These are phyloP conservation scores for Bathynomus jamesi DNA, from an alignment of 1,140 invertebrate genomes.

Conservation along the genomic window DNA sequence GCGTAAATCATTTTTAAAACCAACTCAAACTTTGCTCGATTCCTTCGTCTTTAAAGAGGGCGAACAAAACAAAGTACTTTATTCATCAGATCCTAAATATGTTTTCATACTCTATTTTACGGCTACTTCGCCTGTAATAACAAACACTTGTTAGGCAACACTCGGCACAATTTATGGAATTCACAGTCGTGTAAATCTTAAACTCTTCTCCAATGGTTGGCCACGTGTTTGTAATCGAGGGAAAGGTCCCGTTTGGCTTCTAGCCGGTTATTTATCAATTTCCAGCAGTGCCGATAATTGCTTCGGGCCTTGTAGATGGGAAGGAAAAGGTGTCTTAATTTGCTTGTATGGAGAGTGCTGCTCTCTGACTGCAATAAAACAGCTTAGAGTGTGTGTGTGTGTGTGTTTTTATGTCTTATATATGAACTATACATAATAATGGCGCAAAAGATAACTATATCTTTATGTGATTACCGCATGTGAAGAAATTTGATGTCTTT, in stretches of 20 bases:
- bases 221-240: background rate
- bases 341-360: background rate
- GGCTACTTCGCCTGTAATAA: background rate
- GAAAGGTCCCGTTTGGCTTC: background rate
- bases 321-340: background rate
- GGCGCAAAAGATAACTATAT: too few species aligned
- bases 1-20: too few species aligned
- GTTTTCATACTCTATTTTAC: background rate
- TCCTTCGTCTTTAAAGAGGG: too few species aligned
- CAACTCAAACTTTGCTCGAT: too few species aligned
- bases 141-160: background rate
- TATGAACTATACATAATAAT: too few species aligned
- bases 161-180: background rate
- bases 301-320: background rate
- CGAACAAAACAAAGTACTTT: background rate
- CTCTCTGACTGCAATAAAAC: background rate
- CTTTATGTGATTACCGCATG: too few species aligned
- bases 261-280: background rate
- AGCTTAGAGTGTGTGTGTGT: too few species aligned
- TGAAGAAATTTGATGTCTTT: too few species aligned
- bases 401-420: too few species aligned
- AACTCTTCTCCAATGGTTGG: background rate
- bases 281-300: background rate
- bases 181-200: background rate
- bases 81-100: background rate